Base-by-base conservation (phyloP, 2,888 invertebrate species). In the Acrobasis repandana region DNA sequence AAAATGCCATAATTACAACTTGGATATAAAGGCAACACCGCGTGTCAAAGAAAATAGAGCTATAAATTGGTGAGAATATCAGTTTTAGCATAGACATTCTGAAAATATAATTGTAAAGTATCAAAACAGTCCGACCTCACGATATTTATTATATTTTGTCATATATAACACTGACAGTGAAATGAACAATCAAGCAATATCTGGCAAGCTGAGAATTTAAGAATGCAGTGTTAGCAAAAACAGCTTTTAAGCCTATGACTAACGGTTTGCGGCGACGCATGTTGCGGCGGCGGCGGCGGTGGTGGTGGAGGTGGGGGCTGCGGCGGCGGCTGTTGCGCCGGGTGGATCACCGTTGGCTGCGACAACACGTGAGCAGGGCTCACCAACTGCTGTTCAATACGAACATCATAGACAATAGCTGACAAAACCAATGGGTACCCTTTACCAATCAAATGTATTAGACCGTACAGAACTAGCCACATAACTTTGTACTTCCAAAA, bases 281-380 rank as follows among this genome's bases (percentile, higher is more conserved):
- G 87, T 71, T 86, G 87, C 14, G 81, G 71, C 15, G 70, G 66
- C 38, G 71, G 68, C 14, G 72, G 74, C 28, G 74, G 70, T 8
- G 75, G 73, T 14, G 82, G 75, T 48, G 79, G 82, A 64, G 91
- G 92, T 65, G 91, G 92, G 0, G 92, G 92, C 75, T 90, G 92
- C 58, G 91, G 92, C 65, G 92, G 92, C 59, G 92, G 92, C 66
- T 80, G 92, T 67, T 92, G 92, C 51, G 90, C 88, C 51, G 92
- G 92, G 64, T 92, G 92, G 65, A 91, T 90, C 72, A 90, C 91
- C 63, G 91, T 88, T 20, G 91, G 92, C 68, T 91, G 91, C 38
- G 91, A 85, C 54, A 92, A 72, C 62, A 91, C 89, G 67, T 91
- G 91, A 15, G 88, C 87, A 28, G 91, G 88, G 65, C 80, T 90